These are phyloP conservation scores for Bothrops alternatus DNA, from an alignment of 2,797 vertebrate species.

Conservation along the genomic window DNA sequence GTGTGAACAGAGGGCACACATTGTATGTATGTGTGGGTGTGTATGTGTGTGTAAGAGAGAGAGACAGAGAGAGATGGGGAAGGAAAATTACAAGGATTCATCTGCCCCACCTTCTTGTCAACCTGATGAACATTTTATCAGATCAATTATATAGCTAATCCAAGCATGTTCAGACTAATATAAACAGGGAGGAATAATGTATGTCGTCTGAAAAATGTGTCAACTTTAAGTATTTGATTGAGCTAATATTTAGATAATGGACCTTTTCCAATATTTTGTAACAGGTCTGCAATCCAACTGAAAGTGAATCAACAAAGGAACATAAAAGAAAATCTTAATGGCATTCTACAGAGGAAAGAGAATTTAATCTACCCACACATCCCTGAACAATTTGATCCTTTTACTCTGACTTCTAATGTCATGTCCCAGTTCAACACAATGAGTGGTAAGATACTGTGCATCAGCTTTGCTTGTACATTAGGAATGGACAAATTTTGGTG, in stretches of 20 bases:
- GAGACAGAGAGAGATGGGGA: too few relatives aligned
- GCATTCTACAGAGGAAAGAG: neutral
- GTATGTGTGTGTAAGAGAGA: too few relatives aligned
- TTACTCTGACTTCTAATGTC: neutral
- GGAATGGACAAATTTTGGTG: neutral
- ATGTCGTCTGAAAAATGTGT: neutral
- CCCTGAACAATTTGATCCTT: neutral
- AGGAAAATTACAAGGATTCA: neutral
- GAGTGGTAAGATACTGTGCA: neutral
- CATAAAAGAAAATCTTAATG: neutral
- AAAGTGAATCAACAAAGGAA: neutral
- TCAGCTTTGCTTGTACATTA: neutral
- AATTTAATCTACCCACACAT: neutral
- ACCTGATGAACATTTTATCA: neutral
- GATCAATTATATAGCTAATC: neutral
- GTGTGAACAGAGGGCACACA: neutral
- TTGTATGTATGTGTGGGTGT: neutral
- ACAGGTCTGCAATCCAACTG: neutral
- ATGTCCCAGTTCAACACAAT: neutral
- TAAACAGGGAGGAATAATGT: neutral
- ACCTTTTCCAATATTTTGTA: neutral
- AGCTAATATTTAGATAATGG: neutral
- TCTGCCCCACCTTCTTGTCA: neutral
- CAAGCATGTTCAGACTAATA: neutral
- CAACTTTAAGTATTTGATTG: constrained; percentile 16